Base-by-base conservation (phyloP, 1,140 invertebrate genomes). In the Hylyphantes graminicola region DNA sequence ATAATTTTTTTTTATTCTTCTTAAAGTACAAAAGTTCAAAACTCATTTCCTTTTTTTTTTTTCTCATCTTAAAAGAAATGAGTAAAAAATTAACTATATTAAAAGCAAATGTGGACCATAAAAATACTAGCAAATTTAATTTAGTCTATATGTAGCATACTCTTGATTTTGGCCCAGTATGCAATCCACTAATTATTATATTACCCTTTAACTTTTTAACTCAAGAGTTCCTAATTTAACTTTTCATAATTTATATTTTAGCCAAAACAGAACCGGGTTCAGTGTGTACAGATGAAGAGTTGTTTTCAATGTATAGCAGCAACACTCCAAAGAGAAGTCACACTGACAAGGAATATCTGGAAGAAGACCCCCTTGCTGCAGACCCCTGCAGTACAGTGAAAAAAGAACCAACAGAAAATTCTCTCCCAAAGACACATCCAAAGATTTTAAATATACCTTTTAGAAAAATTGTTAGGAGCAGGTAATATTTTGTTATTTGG, bases 241-340 rank as follows among this genome's bases (percentile, higher is more conserved):
- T 59, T 9, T 10, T 65, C 59, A 2, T 55, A 3, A 15, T n/a
- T 48, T 35, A 21, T 63, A 12, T 75, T 75, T 2, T n/a, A 76
- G 74, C 21, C 19, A 21, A 50, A n/a, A 35, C 5, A 51, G 15
- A 7, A 51, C 35, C 7, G 12, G 72, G 53, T 51, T 19, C 17
- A 35, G n/a, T 13, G n/a, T 76, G 59, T 19, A 63, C 59, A 19
- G 64, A 78, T 78, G 76, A 78, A n/a, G 76, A 78, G 21, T 13
- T 78, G n/a, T 67, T 78, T 78, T 51, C 76, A 0, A 78, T 78
- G 76, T 78, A 78, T 35, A 21, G 64, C 3, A 5, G 17, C 50
- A n/a, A 48, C 48, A 19, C 48, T 15, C n/a, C 11, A 19, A 59
- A 74, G 9, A 59, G n/a, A 64, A 59, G 59, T 53, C 19, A 48